A percentile compares a stretch with the other conserved stretches of the same genome.
These are phyloP conservation scores for Macropis europaea DNA, from an alignment of 2,888 invertebrate genomes.

Conservation along the genomic window DNA sequence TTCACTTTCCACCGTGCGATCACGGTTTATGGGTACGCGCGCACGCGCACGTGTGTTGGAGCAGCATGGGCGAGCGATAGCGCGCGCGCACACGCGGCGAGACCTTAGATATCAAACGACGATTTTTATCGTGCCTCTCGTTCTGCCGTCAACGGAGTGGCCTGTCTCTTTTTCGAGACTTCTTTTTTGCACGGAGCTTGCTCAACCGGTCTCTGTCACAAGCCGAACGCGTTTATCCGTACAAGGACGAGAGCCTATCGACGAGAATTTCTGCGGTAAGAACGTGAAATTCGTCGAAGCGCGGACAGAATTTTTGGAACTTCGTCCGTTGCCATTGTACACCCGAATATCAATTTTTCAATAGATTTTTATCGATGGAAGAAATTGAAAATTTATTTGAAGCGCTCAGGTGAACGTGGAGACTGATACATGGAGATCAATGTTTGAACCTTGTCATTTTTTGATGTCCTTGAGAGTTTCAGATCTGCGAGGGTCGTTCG, in stretches of 20 bases:
- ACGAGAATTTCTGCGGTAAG: constrained; percentile 19
- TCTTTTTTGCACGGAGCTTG: constrained; percentile 16
- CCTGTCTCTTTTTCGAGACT: constrained; percentile 6
- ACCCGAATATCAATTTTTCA: not conserved
- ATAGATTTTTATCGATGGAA: no score
- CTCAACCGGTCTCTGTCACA: constrained; percentile 32
- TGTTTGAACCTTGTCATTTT: no score
- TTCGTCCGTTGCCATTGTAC: not conserved
- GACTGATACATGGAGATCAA: no score
- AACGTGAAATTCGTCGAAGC: not conserved
- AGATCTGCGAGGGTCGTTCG: no score
- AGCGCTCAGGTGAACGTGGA: no score
- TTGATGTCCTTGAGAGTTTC: no score
- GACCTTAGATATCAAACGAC: constrained; percentile 1
- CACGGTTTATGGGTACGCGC: not conserved
- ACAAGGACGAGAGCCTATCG: constrained; percentile 49
- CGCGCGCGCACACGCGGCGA: not conserved
- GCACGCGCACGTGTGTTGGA: no score
- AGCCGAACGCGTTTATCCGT: constrained; percentile 14
- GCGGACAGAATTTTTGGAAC: not conserved
- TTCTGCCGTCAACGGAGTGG: not conserved
- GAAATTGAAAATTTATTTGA: not conserved
- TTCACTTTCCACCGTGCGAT: constrained; percentile 70
- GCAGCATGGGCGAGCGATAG: constrained; percentile 3
- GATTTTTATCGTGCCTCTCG: constrained; percentile 2